Evolutionary conservation across 2,113 vertebrate genomes (phyloP).

Genomic region (Theropithecus gelada): DNA sequence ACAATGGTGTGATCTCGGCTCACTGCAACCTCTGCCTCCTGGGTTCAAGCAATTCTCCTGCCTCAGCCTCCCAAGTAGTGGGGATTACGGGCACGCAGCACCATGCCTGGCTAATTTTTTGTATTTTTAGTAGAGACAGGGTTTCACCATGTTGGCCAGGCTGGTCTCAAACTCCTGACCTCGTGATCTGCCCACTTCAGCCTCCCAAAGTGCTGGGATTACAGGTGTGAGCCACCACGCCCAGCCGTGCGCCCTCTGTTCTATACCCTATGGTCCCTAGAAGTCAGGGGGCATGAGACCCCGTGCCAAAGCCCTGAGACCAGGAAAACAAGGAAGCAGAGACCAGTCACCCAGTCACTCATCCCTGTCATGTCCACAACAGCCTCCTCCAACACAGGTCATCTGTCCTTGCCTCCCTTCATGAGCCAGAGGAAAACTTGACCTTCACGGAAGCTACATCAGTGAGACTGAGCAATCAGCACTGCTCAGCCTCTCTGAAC

Average conservation of each 20-base stretch:
- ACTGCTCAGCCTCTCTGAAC: background rate
- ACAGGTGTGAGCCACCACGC: too few species aligned
- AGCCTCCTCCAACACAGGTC: background rate
- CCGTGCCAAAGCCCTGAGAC: background rate
- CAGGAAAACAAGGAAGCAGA: background rate
- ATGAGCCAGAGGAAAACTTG: background rate
- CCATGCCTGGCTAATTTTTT: too few species aligned
- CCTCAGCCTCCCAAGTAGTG: too few species aligned
- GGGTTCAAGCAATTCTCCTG: too few species aligned
- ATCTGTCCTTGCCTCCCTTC: conserved; percentile 4
- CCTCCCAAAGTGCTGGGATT: too few species aligned
- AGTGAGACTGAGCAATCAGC: background rate
- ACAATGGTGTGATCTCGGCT: too few species aligned
- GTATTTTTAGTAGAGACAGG: too few species aligned
- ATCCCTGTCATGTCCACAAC: background rate
- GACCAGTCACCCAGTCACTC: background rate
- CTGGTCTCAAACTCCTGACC: too few species aligned
- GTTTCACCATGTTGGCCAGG: too few species aligned
- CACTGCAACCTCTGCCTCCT: too few species aligned
- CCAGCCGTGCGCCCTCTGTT: background rate
- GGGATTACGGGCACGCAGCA: too few species aligned
- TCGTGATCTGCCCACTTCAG: too few species aligned
- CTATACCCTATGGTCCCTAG: background rate
- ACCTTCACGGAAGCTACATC: conserved; percentile 57
- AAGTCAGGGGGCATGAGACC: background rate